These are phyloP conservation scores for Saccostrea glomerata DNA, from an alignment of 1,140 invertebrate genomes.

Conservation along the genomic window DNA sequence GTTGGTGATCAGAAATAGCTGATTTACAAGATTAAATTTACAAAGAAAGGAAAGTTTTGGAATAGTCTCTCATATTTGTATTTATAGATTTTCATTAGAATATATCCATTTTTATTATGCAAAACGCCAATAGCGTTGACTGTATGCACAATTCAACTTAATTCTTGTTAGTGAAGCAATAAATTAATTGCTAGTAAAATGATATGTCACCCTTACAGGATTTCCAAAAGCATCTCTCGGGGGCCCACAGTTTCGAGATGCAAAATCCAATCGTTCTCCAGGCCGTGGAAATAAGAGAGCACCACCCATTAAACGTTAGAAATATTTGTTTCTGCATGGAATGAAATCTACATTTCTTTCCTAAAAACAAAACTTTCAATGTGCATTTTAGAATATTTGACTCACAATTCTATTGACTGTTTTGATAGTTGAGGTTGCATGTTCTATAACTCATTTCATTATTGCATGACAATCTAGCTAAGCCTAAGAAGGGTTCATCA, in stretches of 20 bases:
- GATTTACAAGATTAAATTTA: too few relatives aligned
- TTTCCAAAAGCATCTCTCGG: not conserved
- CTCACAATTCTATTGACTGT: not conserved
- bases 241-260: not conserved
- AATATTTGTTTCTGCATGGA: not conserved
- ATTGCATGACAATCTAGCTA: not conserved
- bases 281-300: not conserved
- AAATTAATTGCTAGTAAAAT: too few relatives aligned
- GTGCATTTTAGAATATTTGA: not conserved
- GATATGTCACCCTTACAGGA: not conserved
- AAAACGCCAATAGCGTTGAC: too few relatives aligned
- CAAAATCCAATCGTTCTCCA: not conserved
- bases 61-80: too few relatives aligned
- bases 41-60: too few relatives aligned
- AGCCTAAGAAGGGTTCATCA: not conserved
- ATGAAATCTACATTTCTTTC: not conserved
- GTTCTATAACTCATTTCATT: not conserved
- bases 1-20: too few relatives aligned
- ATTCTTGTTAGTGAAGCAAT: too few relatives aligned
- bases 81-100: too few relatives aligned
- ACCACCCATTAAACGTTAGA: not conserved
- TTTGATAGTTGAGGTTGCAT: not conserved
- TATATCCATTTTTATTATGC: too few relatives aligned
- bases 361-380: not conserved
- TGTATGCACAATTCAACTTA: too few relatives aligned